Base-by-base conservation (phyloP, 2,113 vertebrate species). In the Strix uralensis region DNA sequence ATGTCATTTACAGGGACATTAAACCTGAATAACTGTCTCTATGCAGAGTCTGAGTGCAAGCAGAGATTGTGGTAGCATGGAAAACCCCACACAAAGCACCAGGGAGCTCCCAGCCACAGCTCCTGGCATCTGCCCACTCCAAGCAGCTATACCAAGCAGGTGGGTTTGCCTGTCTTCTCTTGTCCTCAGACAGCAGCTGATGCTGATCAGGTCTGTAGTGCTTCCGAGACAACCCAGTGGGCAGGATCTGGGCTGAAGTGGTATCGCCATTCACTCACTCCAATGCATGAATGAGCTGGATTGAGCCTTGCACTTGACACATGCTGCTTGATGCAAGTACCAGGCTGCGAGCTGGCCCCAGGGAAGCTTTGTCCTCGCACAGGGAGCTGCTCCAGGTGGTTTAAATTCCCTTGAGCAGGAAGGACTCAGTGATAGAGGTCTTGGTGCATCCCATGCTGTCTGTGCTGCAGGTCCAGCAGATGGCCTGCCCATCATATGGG, bases 301-400 rank as follows among this genome's bases (percentile, higher is more conserved):
- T 2, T 46, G 54, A 65, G 54, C 42, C 54, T 54, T 32, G 22
- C 40, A 10, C 4, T 12, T 0, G 9, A 81, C 15, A 19, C 34
- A 29, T 0, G 1, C 34, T 82, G 34, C 62, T 69, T 0, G 0
- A 14, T 63, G n/a, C 27, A 61, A 79, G 62, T 42, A 27, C 26
- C 17, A 25, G 66, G 47, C 47, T 79, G 58, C 0, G 0, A 62
- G 57, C 36, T 58, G 27, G 19, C n/a, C 38, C 19, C 13, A 30
- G 54, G 36, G 62, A 77, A 83, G 63, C 30, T 3, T 4, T 34
- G 26, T 62, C 44, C 30, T 57, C 3, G 1, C 26, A 57, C 23
- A 65, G 32, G 19, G 32, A 88, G 5, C 15, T 86, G 42, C 40
- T 78, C 71, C 75, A 81, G 58, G 72, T 49, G 46, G 47, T 62